Conservation (phyloP, 2,888 invertebrate species). For the Furcula furcula region DNA sequence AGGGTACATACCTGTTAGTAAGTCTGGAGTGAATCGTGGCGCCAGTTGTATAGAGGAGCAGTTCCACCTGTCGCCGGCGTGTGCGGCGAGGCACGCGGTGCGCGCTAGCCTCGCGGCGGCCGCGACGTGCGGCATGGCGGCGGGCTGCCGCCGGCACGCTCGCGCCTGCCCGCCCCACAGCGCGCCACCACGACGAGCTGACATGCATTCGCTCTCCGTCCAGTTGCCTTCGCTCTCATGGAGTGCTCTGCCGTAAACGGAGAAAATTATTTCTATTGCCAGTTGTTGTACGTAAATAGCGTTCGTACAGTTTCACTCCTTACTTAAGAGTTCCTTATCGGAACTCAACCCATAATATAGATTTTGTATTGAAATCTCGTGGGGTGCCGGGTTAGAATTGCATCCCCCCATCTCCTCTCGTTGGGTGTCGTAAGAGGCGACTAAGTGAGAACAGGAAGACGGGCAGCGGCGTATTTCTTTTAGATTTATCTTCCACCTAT, state of each 20-base stretch:
- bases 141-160: slow-evolving; percentile 84
- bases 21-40: slow-evolving; percentile 88
- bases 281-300: too few species aligned
- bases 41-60: slow-evolving; percentile 88
- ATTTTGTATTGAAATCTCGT: too few species aligned
- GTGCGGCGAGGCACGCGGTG: slow-evolving; percentile 86
- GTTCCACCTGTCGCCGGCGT: slow-evolving; percentile 90
- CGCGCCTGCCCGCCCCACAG: slow-evolving; percentile 84
- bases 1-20: slow-evolving; percentile 92
- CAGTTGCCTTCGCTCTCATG: slow-evolving; percentile 73
- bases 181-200: slow-evolving; percentile 71
- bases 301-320: too few species aligned
- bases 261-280: neutral
- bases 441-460: too few species aligned
- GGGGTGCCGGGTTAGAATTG: too few species aligned
- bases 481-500: too few species aligned
- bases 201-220: slow-evolving; percentile 67
- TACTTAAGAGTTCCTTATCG: too few species aligned
- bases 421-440: too few species aligned
- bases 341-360: too few species aligned
- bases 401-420: too few species aligned
- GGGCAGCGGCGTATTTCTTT: too few species aligned
- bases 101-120: slow-evolving; percentile 86
- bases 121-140: slow-evolving; percentile 89
- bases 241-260: slow-evolving; percentile 48